Evolutionary conservation across 2,797 vertebrate species (phyloP), one percentile per base, ranked within the genome.

Genomic region (Gymnodraco acuticeps): DNA sequence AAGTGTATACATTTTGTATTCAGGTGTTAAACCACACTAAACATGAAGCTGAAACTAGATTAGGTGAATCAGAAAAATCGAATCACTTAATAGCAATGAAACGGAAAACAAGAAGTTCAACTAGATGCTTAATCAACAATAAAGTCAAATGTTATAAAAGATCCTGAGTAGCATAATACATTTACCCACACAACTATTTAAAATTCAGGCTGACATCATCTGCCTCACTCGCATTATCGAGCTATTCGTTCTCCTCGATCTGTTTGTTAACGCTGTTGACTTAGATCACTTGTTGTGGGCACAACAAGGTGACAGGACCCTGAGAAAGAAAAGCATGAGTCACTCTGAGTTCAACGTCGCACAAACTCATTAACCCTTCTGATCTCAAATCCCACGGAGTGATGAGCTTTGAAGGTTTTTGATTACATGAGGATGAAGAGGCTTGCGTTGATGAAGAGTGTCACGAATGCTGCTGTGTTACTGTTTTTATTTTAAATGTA

Each of bases 291-390:
- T 17, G 9, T 23, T 46, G 12, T 70, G 15, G 23, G 46, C 46
- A 7, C 15, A 7, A 27, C 27, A 47, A 20, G 53, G 47, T 53
- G 19, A 61, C 55, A 73, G 38, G 14, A 61, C 56, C 38, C 8
- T 45, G 10, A 38, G 13, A 15, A 4, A 38, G 7, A 41, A 20
- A 69, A 31, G 14, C 27, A 46, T 3, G 3, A 60, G n/a, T 15
- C 43, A 12, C 10, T 60, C 23, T 31, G 1, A 41, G 48, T 42
- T 46, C 19, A 31, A 10, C 12, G 14, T 20, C 15, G 3, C 15
- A 19, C 19, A 59, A 58, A 50, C 58, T 46, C 65, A 65, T 54
- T 54, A 74, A 33, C 38, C 20, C 10, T 11, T 38, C 3, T 53
- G 10, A 63, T 23, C 17, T 3, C 64, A 20, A 19, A 38, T 52